Evolutionary conservation across 2,888 invertebrate genomes (phyloP).

Genomic region (Mythimna ferrago): DNA sequence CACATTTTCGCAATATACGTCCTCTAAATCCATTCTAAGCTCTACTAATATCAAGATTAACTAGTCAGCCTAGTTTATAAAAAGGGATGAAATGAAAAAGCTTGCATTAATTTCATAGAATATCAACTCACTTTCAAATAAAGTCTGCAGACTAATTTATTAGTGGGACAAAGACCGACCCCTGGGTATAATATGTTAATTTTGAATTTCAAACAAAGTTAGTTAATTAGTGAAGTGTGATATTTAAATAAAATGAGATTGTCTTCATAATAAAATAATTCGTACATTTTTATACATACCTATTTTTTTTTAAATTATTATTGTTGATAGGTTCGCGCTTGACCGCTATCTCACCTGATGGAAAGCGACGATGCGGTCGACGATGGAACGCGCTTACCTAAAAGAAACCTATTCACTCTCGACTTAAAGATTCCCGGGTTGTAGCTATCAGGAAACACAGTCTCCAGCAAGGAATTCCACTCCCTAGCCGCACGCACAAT

Average conservation of each 20-base stretch:
- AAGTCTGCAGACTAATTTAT: constrained; percentile 37
- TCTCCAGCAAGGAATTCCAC: too few relatives aligned
- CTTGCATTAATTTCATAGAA: constrained; percentile 26
- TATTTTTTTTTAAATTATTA: too few relatives aligned
- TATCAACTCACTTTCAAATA: constrained; percentile 25
- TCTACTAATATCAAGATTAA: constrained; percentile 8
- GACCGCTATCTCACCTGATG: too few relatives aligned
- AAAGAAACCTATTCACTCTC: too few relatives aligned
- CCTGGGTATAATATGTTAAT: constrained; percentile 52
- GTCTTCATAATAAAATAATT: neutral
- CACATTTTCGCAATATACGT: neutral
- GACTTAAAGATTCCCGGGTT: too few relatives aligned
- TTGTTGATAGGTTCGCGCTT: too few relatives aligned
- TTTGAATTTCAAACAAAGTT: constrained; percentile 44
- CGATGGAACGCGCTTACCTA: too few relatives aligned
- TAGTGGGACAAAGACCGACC: constrained; percentile 27
- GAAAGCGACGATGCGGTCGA: too few relatives aligned
- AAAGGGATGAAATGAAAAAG: constrained; percentile 13
- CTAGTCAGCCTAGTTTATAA: constrained; percentile 6
- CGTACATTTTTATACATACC: too few relatives aligned
- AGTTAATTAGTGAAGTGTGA: constrained; percentile 26
- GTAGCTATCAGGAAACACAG: too few relatives aligned
- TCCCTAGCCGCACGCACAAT: too few relatives aligned
- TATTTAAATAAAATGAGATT: neutral
- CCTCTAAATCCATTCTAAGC: neutral